phyloP scores from a whole-genome alignment of 2,888 invertebrate genomes.

The Halocaridina rubra region DNA sequence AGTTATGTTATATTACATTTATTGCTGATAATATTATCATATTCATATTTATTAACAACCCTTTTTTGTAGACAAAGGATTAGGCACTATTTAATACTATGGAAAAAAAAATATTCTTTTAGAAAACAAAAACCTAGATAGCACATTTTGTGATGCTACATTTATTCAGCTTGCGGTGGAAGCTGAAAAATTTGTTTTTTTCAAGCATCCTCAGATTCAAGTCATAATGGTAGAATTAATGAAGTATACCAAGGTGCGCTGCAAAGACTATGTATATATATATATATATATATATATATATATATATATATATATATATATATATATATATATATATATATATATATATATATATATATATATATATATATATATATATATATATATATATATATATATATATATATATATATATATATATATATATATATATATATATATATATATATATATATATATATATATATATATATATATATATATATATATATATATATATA shows the following conservation, averaged over 20 bases:
- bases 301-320: not conserved
- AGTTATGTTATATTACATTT: not conserved
- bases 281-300: not conserved
- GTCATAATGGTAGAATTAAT: too few relatives aligned
- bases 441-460: not conserved
- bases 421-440: not conserved
- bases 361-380: not conserved
- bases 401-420: not conserved
- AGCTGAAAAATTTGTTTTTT: too few relatives aligned
- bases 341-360: not conserved
- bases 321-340: not conserved
- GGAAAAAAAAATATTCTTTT: too few relatives aligned
- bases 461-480: not conserved
- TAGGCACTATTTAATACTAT: too few relatives aligned
- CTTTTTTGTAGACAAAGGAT: too few relatives aligned
- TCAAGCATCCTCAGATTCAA: too few relatives aligned
- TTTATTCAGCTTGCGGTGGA: too few relatives aligned
- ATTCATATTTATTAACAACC: too few relatives aligned
- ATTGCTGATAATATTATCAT: not conserved
- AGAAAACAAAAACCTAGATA: too few relatives aligned
- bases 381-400: not conserved
- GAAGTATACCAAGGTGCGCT: too few relatives aligned
- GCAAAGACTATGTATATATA: too few relatives aligned
- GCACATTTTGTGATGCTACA: too few relatives aligned
- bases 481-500: not conserved